Percentiles rank a stretch among this genome's conserved stretches.
These are phyloP conservation scores for Hipposideros larvatus DNA, from an alignment of 2,797 vertebrate species.

Conservation along the genomic window DNA sequence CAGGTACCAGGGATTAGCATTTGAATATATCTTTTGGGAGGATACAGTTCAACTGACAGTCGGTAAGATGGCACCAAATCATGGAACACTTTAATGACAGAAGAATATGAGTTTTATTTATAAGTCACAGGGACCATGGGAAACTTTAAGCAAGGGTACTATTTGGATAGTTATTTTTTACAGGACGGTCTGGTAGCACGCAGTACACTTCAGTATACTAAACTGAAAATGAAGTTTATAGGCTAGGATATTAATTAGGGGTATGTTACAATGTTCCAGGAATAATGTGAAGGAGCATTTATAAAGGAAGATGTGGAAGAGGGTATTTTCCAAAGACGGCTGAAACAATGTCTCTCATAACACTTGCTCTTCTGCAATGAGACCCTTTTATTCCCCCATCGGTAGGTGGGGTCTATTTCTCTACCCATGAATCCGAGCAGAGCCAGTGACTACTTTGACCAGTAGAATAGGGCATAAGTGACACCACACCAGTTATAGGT, in stretches of 20 bases:
- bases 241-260: neutral
- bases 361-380: neutral
- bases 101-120: slow-evolving; percentile 28
- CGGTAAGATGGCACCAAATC: neutral
- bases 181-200: neutral
- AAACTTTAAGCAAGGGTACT: neutral
- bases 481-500: neutral
- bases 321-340: slow-evolving; percentile 22
- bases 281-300: neutral
- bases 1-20: neutral
- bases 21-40: neutral
- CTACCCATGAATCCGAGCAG: neutral
- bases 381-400: neutral
- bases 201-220: neutral
- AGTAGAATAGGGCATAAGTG: neutral
- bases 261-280: neutral
- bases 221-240: neutral
- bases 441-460: neutral
- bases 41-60: neutral
- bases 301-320: neutral
- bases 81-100: neutral
- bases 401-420: neutral
- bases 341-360: neutral
- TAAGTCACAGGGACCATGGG: neutral
- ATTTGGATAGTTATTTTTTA: neutral